Conservation (phyloP, 2,113 vertebrate genomes). For the Psilopogon haemacephalus region DNA sequence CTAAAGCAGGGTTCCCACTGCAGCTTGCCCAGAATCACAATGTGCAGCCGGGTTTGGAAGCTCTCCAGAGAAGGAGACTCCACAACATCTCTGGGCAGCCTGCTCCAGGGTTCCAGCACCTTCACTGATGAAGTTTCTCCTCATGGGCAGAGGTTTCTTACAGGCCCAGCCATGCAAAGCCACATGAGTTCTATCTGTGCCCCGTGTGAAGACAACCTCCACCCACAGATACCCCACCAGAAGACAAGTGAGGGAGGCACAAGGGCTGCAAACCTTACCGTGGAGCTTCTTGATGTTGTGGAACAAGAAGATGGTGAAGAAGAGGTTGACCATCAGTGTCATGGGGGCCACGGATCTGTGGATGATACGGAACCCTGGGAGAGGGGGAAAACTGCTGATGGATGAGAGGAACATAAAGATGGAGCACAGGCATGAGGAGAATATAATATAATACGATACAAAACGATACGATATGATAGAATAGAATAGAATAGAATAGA, state of each 20-base stretch:
- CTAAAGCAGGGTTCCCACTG: neutral
- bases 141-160: neutral
- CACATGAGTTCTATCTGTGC: neutral
- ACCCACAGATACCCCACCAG: neutral
- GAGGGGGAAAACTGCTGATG: neutral
- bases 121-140: neutral
- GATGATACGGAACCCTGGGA: neutral
- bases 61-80: neutral
- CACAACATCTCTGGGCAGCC: neutral
- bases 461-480: too few relatives aligned
- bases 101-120: neutral
- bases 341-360: too few relatives aligned
- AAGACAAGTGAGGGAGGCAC: neutral
- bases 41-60: neutral
- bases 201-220: neutral
- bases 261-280: neutral
- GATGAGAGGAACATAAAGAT: fast-evolving
- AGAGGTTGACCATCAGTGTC: fast-evolving
- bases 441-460: too few relatives aligned
- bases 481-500: too few relatives aligned
- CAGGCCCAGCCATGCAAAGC: neutral
- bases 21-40: neutral
- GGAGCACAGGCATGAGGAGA: neutral
- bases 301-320: neutral
- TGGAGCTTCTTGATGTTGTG: neutral